Evolutionary conservation across 2,797 vertebrate genomes (phyloP).

Genomic region (Hippoglossus hippoglossus): DNA sequence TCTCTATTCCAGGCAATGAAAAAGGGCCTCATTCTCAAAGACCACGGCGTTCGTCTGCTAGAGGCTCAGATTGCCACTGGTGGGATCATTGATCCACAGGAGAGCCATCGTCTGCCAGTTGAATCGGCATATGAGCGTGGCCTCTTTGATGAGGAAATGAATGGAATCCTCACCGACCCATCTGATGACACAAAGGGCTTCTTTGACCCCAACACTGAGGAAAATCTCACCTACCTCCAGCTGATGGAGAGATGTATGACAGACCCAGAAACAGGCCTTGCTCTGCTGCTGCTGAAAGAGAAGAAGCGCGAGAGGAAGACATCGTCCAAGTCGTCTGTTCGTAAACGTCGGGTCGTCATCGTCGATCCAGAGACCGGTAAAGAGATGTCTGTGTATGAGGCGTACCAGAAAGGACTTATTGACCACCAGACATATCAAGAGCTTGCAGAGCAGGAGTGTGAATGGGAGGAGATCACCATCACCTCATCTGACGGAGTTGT

Average conservation of each 20-base stretch:
- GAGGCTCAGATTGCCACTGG: slow-evolving; percentile 98
- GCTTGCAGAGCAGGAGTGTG: slow-evolving; percentile 96
- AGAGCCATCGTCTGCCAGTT: slow-evolving; percentile 94
- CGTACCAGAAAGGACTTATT: slow-evolving; percentile 97
- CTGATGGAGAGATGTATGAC: slow-evolving; percentile 94
- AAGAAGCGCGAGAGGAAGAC: slow-evolving; percentile 97
- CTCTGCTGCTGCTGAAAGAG: slow-evolving; percentile 93
- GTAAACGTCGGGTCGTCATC: slow-evolving; percentile 97
- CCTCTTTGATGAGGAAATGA: slow-evolving; percentile 98
- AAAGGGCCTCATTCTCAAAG: slow-evolving; percentile 96
- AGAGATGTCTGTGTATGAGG: slow-evolving; percentile 98
- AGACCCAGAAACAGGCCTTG: slow-evolving; percentile 91
- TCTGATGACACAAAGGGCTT: slow-evolving; percentile 98
- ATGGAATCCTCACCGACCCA: slow-evolving; percentile 93
- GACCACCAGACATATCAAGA: slow-evolving; percentile 98
- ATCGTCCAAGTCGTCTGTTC: slow-evolving; percentile 97
- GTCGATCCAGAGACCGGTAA: slow-evolving; percentile 97
- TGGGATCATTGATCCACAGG: slow-evolving; percentile 96
- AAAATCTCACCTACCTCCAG: slow-evolving; percentile 97
- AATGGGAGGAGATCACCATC: slow-evolving; percentile 98
- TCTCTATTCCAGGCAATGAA: slow-evolving; percentile 99
- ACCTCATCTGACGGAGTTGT: slow-evolving; percentile 96
- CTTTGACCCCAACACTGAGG: slow-evolving; percentile 98
- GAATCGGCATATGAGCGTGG: slow-evolving; percentile 95
- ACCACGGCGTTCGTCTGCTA: slow-evolving; percentile 95